These are phyloP conservation scores for Syngnathus typhle DNA, from an alignment of 2,113 vertebrate species.

Conservation along the genomic window DNA sequence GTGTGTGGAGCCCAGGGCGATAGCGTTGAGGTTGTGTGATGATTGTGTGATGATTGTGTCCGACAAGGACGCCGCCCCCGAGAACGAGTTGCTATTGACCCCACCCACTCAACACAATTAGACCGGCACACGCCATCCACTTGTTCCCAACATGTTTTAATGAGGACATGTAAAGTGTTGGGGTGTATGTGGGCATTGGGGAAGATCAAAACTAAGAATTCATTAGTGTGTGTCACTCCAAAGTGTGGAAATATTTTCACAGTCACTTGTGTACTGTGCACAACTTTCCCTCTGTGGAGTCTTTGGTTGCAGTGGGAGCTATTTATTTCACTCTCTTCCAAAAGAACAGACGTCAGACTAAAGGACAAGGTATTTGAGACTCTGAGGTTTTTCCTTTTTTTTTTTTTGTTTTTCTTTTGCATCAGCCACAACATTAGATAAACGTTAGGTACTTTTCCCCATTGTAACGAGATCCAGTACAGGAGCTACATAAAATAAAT, in stretches of 20 bases:
- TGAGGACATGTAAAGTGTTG: conserved; percentile 35
- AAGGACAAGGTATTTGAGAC: background rate
- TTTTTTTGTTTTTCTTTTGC: background rate
- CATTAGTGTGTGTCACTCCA: conserved; percentile 45
- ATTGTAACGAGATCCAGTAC: too few relatives aligned
- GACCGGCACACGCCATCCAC: background rate
- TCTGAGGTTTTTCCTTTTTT: too few relatives aligned
- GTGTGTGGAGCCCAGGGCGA: conserved; percentile 25
- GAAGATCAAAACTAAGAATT: conserved; percentile 30
- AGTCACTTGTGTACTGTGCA: conserved; percentile 24
- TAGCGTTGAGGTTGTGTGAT: conserved; percentile 26
- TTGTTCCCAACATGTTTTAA: conserved; percentile 28
- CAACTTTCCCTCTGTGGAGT: conserved; percentile 32
- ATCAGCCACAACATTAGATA: too few relatives aligned
- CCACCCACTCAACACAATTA: background rate
- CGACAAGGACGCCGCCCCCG: conserved; percentile 22
- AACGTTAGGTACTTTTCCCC: background rate
- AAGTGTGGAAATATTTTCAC: conserved; percentile 37
- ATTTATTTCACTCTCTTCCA: conserved; percentile 40
- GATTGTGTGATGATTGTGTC: conserved; percentile 27
- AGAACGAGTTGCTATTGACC: conserved; percentile 13
- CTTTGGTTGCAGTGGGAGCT: conserved; percentile 31
- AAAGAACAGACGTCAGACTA: background rate
- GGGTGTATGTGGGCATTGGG: background rate
- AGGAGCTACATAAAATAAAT: too few relatives aligned